Conservation (phyloP, 2,113 vertebrate genomes). For the Hippocampus comes region DNA sequence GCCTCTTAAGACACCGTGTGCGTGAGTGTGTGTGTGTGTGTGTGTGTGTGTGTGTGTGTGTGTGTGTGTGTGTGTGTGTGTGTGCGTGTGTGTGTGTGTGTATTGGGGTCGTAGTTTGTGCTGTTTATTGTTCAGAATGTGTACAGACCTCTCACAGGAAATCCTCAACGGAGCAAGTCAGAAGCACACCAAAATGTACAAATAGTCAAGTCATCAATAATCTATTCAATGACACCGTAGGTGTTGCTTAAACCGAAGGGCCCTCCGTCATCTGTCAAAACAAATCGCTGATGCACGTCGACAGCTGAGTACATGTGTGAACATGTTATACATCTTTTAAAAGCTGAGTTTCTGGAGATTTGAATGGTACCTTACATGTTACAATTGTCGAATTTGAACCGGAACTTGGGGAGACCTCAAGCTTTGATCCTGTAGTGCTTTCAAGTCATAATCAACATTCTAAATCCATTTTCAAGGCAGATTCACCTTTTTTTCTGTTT, state of each 20-base stretch:
- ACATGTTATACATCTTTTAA: too few relatives aligned
- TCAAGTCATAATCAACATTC: too few relatives aligned
- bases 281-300: too few relatives aligned
- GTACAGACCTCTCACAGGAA: background rate
- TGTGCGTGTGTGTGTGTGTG: constrained; percentile 7
- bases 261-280: too few relatives aligned
- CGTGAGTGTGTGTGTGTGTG: background rate
- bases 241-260: background rate
- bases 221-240: background rate
- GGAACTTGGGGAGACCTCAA: too few relatives aligned
- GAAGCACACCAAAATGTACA: background rate
- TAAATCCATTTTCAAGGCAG: too few relatives aligned
- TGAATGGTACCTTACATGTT: too few relatives aligned
- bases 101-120: background rate
- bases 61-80: background rate
- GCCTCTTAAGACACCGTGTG: background rate
- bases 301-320: too few relatives aligned
- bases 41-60: constrained; percentile 10
- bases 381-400: too few relatives aligned
- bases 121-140: constrained; percentile 18
- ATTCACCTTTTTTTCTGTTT: too few relatives aligned
- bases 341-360: too few relatives aligned
- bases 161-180: background rate
- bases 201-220: background rate
- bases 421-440: too few relatives aligned